Evolutionary conservation across 2,888 invertebrate genomes (phyloP), one percentile per base, ranked within the genome.

Genomic region (Acrocyrtus sp.): DNA sequence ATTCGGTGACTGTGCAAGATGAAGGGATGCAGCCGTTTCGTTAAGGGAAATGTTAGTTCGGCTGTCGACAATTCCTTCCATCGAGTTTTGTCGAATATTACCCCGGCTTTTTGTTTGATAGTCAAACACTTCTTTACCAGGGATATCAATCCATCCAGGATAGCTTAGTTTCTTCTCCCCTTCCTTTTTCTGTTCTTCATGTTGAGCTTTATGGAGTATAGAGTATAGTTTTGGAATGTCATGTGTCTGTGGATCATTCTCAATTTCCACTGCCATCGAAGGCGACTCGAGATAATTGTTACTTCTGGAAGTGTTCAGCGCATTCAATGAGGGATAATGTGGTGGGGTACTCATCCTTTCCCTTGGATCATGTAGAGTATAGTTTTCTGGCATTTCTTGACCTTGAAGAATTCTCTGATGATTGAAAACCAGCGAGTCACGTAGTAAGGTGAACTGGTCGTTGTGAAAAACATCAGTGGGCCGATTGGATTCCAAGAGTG

Each of bases 361-460:
- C n/a, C n/a, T n/a, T n/a, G n/a, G n/a, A n/a, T n/a, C n/a, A n/a
- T n/a, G n/a, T n/a, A n/a, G n/a, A n/a, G n/a, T n/a, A n/a, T n/a
- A n/a, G 12, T 34, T 21, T 2, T 50, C 53, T 10, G 17, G 8
- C n/a, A 29, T 17, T 2, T 51, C 54, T 12, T 54, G 5, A 2
- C 17, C 10, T 21, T 54, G 48, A 15, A 50, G 51, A n/a, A 67
- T 34, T 0, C 67, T 50, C 50, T 68, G 53, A 21, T 68, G 68
- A 47, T 68, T 68, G 19, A 68, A 68, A 19, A 68, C 53, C 2
- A 68, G 24, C 0, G 68, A 68, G 47, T 68, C 68, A 10, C 60
- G 51, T 2, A 60, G 29, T 34, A 57, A 5, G 8, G 29, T 51
- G 43, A 60, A 68, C 8, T 57, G 57, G 2, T 12, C 3, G 8